Base-by-base conservation (phyloP, 1,140 invertebrate genomes). In the Formica exsecta region DNA sequence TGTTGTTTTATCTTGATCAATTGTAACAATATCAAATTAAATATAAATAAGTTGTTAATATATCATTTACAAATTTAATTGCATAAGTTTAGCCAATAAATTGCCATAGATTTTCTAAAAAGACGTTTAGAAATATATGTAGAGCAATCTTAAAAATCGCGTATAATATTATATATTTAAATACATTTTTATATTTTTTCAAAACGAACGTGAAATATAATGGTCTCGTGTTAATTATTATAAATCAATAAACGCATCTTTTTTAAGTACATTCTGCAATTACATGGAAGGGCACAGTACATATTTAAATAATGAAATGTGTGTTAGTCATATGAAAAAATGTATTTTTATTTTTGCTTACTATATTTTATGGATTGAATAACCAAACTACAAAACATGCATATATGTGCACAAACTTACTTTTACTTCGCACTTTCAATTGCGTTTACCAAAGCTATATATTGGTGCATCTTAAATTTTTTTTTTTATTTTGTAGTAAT, bases 341-440 rank as follows among this genome's bases (percentile, higher is more conserved):
- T 81, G 79, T 61, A 71, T 73, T 81, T 83, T 62, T 73, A 44
- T 32, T 48, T 59, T 38, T 38, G 0, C 1, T 74, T 83, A 74
- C 9, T 71, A 29, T 61, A 59, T 62, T 57, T 76, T 76, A 62
- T 2, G 48, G 29, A 65, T 85, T 66, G 59, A 77, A 61, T 73
- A 77, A 75, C 44, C 61, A 48, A 85, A 75, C 44, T 77, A 32
- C 9, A 86, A 79, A 79, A 68, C 25, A 79, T 66, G 36, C 2
- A 48, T 83, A 61, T 13, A 70, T 68, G 48, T 81, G 76, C 71
- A 86, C 71, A 83, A 73, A 73, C 36, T 81, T 73, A 81, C 11
- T 68, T 11, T 77, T 74, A 59, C 19, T 9, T 76, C 48, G 22
- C 13, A 22, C 29, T 48, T 48, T n/a, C 38, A 51, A 7, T 66